phyloP scores from a whole-genome alignment of 2,113 vertebrate species.

The Hypomesus transpacificus region DNA sequence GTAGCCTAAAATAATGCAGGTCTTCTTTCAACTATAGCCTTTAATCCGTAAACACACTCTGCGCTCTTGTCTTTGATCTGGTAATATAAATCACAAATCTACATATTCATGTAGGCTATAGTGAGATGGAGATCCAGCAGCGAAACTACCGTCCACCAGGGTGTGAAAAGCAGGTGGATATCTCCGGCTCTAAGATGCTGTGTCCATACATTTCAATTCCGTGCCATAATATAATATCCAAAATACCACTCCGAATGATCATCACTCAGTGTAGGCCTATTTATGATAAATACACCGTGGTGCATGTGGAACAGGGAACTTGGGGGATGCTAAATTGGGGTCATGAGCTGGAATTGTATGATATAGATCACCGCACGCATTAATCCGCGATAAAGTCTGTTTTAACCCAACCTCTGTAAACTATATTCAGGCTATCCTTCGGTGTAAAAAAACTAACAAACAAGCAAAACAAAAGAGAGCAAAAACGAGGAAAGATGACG shows the following conservation, averaged over 20 bases:
- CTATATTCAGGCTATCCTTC: background rate
- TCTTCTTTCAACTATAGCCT: constrained; percentile 4
- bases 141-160: background rate
- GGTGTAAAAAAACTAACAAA: background rate
- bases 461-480: too few relatives aligned
- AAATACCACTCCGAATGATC: background rate
- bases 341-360: constrained; percentile 19
- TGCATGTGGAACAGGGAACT: background rate
- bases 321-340: constrained; percentile 11
- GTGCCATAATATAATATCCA: background rate
- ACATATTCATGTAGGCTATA: constrained; percentile 33
- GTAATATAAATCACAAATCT: constrained; percentile 1
- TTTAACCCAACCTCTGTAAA: background rate
- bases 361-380: constrained; percentile 5
- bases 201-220: background rate
- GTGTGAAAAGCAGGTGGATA: constrained; percentile 40
- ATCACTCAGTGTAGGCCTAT: background rate
- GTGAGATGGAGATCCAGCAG: constrained; percentile 12
- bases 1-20: background rate
- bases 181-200: background rate
- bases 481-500: too few relatives aligned
- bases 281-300: background rate
- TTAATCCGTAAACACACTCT: constrained; percentile 10
- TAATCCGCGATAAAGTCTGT: background rate
- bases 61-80: constrained; percentile 31